A percentile compares a stretch with the other conserved stretches of the same genome.
Conservation (phyloP, 2,113 vertebrate genomes). For the Turnix velox region DNA sequence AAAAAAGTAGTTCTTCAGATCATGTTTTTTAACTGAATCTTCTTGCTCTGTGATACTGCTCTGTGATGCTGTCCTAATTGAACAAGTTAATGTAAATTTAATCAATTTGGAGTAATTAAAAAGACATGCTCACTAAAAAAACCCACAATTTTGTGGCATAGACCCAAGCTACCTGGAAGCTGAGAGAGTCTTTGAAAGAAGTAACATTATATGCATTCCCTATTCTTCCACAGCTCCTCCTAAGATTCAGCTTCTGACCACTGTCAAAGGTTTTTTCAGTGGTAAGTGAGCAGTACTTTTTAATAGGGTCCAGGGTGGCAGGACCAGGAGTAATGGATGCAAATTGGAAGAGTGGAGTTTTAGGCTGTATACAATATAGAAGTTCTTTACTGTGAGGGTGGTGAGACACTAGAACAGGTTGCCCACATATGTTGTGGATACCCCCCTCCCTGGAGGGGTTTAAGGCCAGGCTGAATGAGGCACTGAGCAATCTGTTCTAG, state of each 20-base stretch:
- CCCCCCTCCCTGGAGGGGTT: too few relatives aligned
- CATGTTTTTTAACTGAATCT: background rate
- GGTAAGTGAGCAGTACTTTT: too few relatives aligned
- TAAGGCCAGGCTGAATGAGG: too few relatives aligned
- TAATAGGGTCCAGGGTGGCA: too few relatives aligned
- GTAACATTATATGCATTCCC: background rate
- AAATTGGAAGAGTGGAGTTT: too few relatives aligned
- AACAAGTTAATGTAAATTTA: background rate
- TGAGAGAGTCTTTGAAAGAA: background rate
- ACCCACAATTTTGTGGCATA: background rate
- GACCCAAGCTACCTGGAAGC: background rate
- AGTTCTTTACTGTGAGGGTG: too few relatives aligned
- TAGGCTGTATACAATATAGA: too few relatives aligned
- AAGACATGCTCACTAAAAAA: background rate
- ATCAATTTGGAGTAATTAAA: background rate
- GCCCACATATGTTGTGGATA: too few relatives aligned
- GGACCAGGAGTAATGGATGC: too few relatives aligned
- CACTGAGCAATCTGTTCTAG: too few relatives aligned
- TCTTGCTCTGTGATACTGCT: background rate
- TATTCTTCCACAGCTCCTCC: background rate
- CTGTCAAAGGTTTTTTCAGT: background rate
- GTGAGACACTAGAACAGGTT: too few relatives aligned
- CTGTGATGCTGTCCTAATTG: background rate
- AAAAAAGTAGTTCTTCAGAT: background rate
- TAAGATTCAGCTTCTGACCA: background rate